Percentiles rank a stretch among this genome's conserved stretches.
phyloP scores from a whole-genome alignment of 1,140 invertebrate species.

The Uloborus diversus region DNA sequence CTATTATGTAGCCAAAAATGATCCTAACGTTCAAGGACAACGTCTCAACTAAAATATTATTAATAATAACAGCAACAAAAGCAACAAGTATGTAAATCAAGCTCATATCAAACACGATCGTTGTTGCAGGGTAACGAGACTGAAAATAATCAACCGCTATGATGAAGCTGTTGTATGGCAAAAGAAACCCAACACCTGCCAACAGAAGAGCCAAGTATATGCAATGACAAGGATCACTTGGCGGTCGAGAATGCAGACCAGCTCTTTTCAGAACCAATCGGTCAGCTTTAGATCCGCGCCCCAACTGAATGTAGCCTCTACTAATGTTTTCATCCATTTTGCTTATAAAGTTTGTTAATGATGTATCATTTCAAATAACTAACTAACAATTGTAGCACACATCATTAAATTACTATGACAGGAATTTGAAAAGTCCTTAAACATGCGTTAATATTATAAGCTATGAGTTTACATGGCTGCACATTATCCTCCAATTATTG shows the following conservation, averaged over 20 bases:
- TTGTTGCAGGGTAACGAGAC: slow-evolving; percentile 79
- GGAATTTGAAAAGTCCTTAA: no score
- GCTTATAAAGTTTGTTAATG: no score
- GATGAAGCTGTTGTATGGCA: slow-evolving; percentile 81
- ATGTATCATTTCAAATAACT: no score
- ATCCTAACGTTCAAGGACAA: slow-evolving; percentile 83
- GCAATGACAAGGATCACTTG: slow-evolving; percentile 70
- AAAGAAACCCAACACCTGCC: slow-evolving; percentile 87
- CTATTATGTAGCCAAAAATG: slow-evolving; percentile 85
- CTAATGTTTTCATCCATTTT: slow-evolving; percentile 62
- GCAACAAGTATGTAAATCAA: slow-evolving; percentile 87
- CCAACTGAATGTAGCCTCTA: slow-evolving; percentile 62
- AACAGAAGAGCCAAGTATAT: slow-evolving; percentile 83
- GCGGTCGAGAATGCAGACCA: slow-evolving; percentile 45
- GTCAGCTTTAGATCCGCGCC: neutral
- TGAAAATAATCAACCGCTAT: slow-evolving; percentile 67
- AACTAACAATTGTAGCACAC: no score
- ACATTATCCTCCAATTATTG: no score
- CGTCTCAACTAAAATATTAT: slow-evolving; percentile 85
- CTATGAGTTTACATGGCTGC: no score
- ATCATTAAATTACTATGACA: no score
- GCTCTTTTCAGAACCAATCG: neutral
- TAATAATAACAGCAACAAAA: slow-evolving; percentile 84
- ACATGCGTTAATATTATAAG: no score
- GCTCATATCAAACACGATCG: slow-evolving; percentile 91